Conservation (phyloP, 2,888 invertebrate species). For the Tachina fera region DNA sequence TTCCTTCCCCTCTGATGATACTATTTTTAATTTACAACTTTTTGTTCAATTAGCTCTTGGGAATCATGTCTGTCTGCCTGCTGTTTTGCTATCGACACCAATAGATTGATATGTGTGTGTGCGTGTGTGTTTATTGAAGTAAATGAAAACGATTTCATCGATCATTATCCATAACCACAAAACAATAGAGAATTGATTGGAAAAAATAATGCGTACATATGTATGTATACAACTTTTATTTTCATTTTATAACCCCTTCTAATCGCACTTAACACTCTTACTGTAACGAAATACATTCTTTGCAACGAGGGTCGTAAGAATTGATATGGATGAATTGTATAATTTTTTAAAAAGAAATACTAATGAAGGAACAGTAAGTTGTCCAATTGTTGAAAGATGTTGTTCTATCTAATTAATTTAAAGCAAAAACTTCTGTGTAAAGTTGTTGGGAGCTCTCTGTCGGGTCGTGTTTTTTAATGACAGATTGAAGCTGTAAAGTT, state of each 20-base stretch:
- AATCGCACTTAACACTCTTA: constrained; percentile 42
- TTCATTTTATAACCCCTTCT: constrained; percentile 22
- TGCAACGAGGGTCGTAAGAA: constrained; percentile 37
- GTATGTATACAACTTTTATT: constrained; percentile 7
- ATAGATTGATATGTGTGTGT: neutral
- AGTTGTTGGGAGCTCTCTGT: too few species aligned
- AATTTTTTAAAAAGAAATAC: neutral
- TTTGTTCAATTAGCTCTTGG: constrained; percentile 41
- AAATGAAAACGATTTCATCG: constrained; percentile 44
- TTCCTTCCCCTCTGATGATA: neutral
- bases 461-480: too few species aligned
- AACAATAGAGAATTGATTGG: constrained; percentile 15
- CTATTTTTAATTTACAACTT: constrained; percentile 25
- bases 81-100: neutral
- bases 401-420: neutral
- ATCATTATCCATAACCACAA: constrained; percentile 57
- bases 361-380: neutral
- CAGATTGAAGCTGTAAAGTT: too few species aligned
- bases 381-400: constrained; percentile 1
- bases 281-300: constrained; percentile 5
- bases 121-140: constrained; percentile 20
- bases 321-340: constrained; percentile 21
- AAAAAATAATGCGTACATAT: neutral
- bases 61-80: constrained; percentile 47
- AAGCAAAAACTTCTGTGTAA: too few species aligned